These are phyloP conservation scores for Mantis religiosa DNA, from an alignment of 2,888 invertebrate genomes.

Conservation along the genomic window DNA sequence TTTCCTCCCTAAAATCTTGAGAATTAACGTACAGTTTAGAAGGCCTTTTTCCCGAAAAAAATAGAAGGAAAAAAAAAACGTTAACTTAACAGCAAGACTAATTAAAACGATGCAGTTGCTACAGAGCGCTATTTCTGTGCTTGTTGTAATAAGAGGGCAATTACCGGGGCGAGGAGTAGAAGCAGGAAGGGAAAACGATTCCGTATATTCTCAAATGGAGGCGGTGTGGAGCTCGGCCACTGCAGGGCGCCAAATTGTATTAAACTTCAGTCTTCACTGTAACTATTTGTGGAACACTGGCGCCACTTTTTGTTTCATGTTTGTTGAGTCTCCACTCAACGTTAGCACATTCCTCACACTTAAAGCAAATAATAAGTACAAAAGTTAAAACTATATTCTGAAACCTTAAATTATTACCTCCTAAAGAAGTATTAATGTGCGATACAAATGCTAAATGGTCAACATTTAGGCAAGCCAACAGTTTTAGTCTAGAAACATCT, in stretches of 20 bases:
- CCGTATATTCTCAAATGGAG: not conserved
- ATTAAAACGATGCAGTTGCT: not conserved
- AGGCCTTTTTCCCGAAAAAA: not conserved
- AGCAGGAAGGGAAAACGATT: not conserved
- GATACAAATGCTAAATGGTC: too few species aligned
- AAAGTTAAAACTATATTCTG: too few species aligned
- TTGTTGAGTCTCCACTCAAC: too few species aligned
- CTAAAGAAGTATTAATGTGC: too few species aligned
- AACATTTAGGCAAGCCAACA: too few species aligned
- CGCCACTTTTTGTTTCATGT: not conserved
- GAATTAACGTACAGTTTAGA: slow-evolving; percentile 3
- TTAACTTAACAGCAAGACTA: not conserved
- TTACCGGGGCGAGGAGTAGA: not conserved
- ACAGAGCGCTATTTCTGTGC: not conserved
- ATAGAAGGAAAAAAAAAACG: not conserved
- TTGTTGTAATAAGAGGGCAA: not conserved
- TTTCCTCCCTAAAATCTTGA: not conserved
- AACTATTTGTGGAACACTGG: not conserved
- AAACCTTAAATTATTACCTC: too few species aligned
- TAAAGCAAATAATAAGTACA: too few species aligned
- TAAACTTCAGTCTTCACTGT: not conserved
- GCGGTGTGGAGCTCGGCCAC: not conserved
- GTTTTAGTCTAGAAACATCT: too few species aligned
- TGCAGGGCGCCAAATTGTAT: not conserved
- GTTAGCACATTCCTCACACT: too few species aligned